Evolutionary conservation across 2,113 vertebrate genomes (phyloP).

Genomic region (Pogona vitticeps): DNA sequence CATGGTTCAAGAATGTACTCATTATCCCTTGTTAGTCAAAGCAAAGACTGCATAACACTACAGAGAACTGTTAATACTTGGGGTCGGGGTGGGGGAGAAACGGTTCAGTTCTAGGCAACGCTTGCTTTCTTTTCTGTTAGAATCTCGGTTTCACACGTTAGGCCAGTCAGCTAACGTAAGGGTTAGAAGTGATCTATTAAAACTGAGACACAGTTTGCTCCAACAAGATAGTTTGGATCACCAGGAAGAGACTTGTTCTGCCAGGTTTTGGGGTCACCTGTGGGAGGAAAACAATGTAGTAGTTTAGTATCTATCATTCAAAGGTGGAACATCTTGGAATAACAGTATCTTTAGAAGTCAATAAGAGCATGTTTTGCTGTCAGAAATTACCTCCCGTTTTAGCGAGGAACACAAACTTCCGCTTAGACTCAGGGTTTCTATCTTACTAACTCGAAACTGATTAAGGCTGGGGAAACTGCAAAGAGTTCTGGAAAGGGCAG

Average conservation of each 20-base stretch:
- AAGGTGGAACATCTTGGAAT: constrained; percentile 63
- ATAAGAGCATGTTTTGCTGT: constrained; percentile 17
- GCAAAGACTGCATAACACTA: constrained; percentile 71
- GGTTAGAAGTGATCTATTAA: constrained; percentile 99
- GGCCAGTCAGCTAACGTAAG: constrained; percentile 84
- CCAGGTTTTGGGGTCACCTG: constrained; percentile 99
- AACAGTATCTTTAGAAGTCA: constrained; percentile 51
- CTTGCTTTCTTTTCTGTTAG: constrained; percentile 40
- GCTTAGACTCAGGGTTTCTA: neutral
- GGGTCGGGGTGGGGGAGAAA: constrained; percentile 74
- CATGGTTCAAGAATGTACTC: constrained; percentile 82
- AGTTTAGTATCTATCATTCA: constrained; percentile 70
- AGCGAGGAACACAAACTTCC: neutral
- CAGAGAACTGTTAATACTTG: constrained; percentile 82
- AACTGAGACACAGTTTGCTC: constrained; percentile 99
- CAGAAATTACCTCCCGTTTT: neutral
- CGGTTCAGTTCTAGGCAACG: constrained; percentile 75
- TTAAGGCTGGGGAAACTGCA: neutral
- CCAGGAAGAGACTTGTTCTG: constrained; percentile 99
- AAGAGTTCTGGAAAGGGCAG: neutral
- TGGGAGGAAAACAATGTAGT: constrained; percentile 71
- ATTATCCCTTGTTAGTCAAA: constrained; percentile 78
- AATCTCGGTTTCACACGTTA: constrained; percentile 81
- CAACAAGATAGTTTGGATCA: constrained; percentile 99
- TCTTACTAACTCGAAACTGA: neutral